A percentile compares a stretch with the other conserved stretches of the same genome.
These are phyloP conservation scores for Xenopus laevis DNA, from an alignment of 2,113 vertebrate species.

Conservation along the genomic window DNA sequence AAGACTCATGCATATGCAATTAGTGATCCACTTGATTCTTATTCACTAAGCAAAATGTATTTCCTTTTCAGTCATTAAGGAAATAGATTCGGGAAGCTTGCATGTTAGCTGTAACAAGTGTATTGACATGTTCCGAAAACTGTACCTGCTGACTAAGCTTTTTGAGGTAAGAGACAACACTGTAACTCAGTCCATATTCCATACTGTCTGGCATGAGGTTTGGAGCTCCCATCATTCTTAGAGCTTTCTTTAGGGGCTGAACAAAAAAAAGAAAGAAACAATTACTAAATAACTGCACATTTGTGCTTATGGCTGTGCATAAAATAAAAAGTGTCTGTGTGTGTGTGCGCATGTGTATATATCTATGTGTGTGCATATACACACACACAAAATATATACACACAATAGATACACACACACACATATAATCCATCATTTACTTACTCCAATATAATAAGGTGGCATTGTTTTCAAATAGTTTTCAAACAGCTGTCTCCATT, in stretches of 20 bases:
- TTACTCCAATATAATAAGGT: slow-evolving; percentile 93
- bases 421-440: slow-evolving; percentile 35
- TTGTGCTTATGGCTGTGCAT: neutral
- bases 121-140: neutral
- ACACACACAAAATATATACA: too few relatives aligned
- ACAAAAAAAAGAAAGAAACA: neutral
- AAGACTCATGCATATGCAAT: too few relatives aligned
- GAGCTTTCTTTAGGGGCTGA: slow-evolving; percentile 89
- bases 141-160: slow-evolving; percentile 96
- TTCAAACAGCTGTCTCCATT: slow-evolving; percentile 96
- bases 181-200: slow-evolving; percentile 96
- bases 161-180: slow-evolving; percentile 95
- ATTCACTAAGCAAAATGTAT: too few relatives aligned
- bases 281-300: slow-evolving; percentile 10
- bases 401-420: too few relatives aligned
- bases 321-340: too few relatives aligned
- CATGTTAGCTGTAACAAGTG: too few relatives aligned
- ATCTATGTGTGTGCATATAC: too few relatives aligned
- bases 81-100: too few relatives aligned
- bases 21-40: too few relatives aligned
- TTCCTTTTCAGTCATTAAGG: too few relatives aligned
- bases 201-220: slow-evolving; percentile 94
- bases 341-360: too few relatives aligned
- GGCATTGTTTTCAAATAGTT: slow-evolving; percentile 97
- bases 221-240: slow-evolving; percentile 95